Conservation (phyloP, 2,888 invertebrate genomes). For the Bellardia pandia region DNA sequence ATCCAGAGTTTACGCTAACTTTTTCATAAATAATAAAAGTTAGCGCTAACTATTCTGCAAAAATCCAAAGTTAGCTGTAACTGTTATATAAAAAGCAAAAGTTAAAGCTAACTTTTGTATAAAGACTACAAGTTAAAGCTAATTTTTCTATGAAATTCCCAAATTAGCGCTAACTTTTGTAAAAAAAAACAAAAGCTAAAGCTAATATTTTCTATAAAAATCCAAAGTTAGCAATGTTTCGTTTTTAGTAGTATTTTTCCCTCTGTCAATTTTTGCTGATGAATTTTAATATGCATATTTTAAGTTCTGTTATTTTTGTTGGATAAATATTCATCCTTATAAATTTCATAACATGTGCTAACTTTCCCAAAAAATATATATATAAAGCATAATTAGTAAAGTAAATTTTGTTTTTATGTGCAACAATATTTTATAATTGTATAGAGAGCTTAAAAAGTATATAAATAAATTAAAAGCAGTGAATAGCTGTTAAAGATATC, state of each 20-base stretch:
- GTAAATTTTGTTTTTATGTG: neutral
- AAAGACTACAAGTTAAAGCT: slow-evolving; percentile 10
- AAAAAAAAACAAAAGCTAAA: neutral
- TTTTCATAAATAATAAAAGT: no score
- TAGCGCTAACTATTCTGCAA: no score
- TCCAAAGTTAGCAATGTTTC: neutral
- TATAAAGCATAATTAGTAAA: neutral
- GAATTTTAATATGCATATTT: neutral
- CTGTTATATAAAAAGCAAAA: no score
- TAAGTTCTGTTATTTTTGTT: neutral
- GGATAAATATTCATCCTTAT: slow-evolving; percentile 37
- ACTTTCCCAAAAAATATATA: slow-evolving; percentile 35
- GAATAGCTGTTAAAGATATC: no score
- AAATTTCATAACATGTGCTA: slow-evolving; percentile 29
- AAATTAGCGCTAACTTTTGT: neutral
- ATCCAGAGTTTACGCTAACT: no score
- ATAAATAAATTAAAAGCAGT: no score
- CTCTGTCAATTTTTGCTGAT: neutral
- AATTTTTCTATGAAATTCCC: neutral
- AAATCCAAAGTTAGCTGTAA: no score
- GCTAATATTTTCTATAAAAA: neutral
- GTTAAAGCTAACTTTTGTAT: neutral
- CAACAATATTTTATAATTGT: no score
- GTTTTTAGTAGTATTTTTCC: neutral
- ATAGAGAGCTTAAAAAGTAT: no score